A percentile compares a stretch with the other conserved stretches of the same genome.
Evolutionary conservation across 2,888 invertebrate genomes (phyloP).

Genomic region (Dicyrtoma fusca): DNA sequence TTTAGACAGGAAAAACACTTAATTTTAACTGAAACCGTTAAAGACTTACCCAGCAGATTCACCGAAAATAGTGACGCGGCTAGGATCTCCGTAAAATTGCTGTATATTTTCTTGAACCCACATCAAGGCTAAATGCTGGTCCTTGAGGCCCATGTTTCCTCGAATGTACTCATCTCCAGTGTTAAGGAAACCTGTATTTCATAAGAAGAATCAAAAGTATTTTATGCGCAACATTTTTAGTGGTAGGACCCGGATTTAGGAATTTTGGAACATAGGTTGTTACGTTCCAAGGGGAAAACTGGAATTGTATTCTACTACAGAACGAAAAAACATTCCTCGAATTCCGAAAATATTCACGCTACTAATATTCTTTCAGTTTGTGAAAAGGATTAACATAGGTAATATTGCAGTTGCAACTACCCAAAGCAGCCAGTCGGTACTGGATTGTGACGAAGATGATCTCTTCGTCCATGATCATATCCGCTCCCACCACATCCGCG

Average conservation of each 20-base stretch:
- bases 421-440: conserved; percentile 31
- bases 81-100: conserved; percentile 42
- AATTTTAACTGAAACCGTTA: too few relatives aligned
- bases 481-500: conserved; percentile 34
- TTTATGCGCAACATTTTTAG: too few relatives aligned
- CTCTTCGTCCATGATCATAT: conserved; percentile 35
- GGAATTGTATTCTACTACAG: too few relatives aligned
- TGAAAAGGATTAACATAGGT: too few relatives aligned
- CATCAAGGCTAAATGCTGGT: conserved; percentile 40
- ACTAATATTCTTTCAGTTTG: too few relatives aligned
- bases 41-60: conserved; percentile 36
- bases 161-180: conserved; percentile 11
- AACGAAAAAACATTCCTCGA: too few relatives aligned
- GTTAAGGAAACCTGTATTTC: neutral
- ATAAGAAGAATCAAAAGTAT: neutral
- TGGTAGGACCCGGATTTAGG: too few relatives aligned
- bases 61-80: conserved; percentile 43
- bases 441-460: conserved; percentile 35
- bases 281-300: too few relatives aligned
- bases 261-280: too few relatives aligned
- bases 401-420: too few relatives aligned
- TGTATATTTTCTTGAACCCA: conserved; percentile 45
- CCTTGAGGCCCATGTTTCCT: conserved; percentile 42
- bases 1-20: neutral
- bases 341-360: too few relatives aligned